A percentile compares a stretch with the other conserved stretches of the same genome.
These are phyloP conservation scores for Diabrotica balteata DNA, from an alignment of 2,888 invertebrate genomes.

Conservation along the genomic window DNA sequence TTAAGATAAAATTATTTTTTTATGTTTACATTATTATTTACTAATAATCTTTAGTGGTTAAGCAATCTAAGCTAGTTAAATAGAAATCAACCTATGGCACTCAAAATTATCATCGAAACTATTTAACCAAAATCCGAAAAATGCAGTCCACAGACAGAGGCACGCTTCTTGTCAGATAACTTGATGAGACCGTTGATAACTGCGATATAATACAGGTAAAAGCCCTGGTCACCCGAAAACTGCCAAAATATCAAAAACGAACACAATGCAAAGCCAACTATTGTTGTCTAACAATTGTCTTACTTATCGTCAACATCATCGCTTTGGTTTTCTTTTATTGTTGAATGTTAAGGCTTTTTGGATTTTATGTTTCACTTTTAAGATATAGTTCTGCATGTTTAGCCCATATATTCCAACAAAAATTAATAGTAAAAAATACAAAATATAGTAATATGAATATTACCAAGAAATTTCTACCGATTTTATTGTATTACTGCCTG, in stretches of 20 bases:
- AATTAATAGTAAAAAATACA: neutral
- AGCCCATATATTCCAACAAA: constrained; percentile 7
- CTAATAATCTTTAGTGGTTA: too few species aligned
- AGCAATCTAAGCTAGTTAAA: too few species aligned
- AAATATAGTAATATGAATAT: too few species aligned
- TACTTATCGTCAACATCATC: constrained; percentile 48
- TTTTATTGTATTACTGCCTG: too few species aligned
- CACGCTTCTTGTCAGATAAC: constrained; percentile 47
- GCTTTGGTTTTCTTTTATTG: constrained; percentile 31
- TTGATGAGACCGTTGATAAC: constrained; percentile 44
- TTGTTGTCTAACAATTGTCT: constrained; percentile 49
- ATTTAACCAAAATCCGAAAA: constrained; percentile 21
- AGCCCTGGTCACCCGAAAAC: constrained; percentile 47
- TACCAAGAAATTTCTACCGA: too few species aligned
- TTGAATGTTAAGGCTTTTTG: constrained; percentile 15
- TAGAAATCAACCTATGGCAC: too few species aligned
- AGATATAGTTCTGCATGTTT: neutral
- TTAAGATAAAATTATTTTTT: too few species aligned
- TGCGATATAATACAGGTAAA: constrained; percentile 40
- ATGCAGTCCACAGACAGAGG: constrained; percentile 30
- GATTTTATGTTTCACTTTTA: constrained; percentile 29
- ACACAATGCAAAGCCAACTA: constrained; percentile 48
- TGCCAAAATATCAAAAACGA: constrained; percentile 49
- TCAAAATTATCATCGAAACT: too few species aligned
- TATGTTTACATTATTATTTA: too few species aligned